phyloP scores from a whole-genome alignment of 2,888 invertebrate species.

The Unio pictorum region DNA sequence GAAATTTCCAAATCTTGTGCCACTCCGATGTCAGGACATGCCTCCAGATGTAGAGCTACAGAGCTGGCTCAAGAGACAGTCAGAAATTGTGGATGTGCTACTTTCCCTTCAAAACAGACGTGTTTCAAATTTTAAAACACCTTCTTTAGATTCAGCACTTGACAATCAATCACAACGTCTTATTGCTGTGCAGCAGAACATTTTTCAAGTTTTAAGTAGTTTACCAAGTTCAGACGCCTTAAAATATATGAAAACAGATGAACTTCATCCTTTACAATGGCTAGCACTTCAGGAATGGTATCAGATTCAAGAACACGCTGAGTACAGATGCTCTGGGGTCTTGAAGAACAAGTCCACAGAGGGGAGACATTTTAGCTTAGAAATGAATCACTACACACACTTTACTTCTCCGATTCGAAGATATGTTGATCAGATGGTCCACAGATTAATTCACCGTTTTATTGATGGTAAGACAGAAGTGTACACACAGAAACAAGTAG shows the following conservation, averaged over 20 bases:
- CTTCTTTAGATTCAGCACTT: not conserved
- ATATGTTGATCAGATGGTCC: conserved; percentile 38
- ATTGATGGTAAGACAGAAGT: conserved; percentile 24
- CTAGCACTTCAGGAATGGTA: conserved; percentile 19
- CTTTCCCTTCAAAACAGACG: conserved; percentile 15
- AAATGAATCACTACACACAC: conserved; percentile 31
- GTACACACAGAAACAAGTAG: conserved; percentile 28
- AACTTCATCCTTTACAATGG: not conserved
- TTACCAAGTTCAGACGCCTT: not conserved
- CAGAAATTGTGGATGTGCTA: conserved; percentile 9
- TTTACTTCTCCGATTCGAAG: conserved; percentile 51
- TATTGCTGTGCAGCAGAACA: not conserved
- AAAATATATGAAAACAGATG: conserved; percentile 13
- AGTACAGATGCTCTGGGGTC: conserved; percentile 13
- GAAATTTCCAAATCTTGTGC: conserved; percentile 17
- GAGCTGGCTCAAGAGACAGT: conserved; percentile 16
- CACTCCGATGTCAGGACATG: conserved; percentile 22
- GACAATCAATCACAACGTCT: not conserved
- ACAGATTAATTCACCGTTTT: conserved; percentile 33
- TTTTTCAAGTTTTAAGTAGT: not conserved
- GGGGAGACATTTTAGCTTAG: conserved; percentile 26
- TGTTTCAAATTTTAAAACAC: not conserved
- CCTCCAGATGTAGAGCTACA: conserved; percentile 13
- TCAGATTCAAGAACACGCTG: conserved; percentile 17
- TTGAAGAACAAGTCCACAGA: conserved; percentile 1